These are phyloP conservation scores for Oithona nana DNA, from an alignment of 2,888 invertebrate genomes.

Conservation along the genomic window DNA sequence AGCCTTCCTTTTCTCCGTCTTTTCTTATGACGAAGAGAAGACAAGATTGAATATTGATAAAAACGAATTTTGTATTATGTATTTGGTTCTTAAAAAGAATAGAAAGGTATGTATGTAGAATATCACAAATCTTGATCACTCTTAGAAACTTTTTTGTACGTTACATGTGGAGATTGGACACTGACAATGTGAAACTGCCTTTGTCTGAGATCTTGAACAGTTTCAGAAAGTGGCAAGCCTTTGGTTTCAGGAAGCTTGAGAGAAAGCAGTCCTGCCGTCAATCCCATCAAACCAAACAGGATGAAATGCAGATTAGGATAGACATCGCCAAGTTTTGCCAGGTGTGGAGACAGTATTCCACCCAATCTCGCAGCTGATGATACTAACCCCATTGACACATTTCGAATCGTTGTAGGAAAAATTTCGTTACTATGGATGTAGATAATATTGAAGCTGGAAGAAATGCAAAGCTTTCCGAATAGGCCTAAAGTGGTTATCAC, in stretches of 20 bases:
- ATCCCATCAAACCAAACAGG: slow-evolving; percentile 17
- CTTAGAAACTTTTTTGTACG: not conserved
- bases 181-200: not conserved
- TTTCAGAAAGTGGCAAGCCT: not conserved
- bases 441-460: slow-evolving; percentile 31
- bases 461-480: slow-evolving; percentile 30
- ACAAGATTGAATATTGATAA: too few relatives aligned
- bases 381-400: slow-evolving; percentile 25
- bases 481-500: slow-evolving; percentile 23
- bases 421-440: slow-evolving; percentile 33
- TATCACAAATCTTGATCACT: too few relatives aligned
- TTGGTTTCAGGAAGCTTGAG: not conserved
- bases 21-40: too few relatives aligned
- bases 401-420: slow-evolving; percentile 33
- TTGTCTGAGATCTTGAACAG: not conserved
- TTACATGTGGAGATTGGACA: not conserved
- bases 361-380: slow-evolving; percentile 24
- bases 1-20: too few relatives aligned
- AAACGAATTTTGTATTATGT: too few relatives aligned
- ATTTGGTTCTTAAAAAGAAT: too few relatives aligned
- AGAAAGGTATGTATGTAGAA: too few relatives aligned
- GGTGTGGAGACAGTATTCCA: slow-evolving; percentile 23
- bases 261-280: not conserved
- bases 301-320: slow-evolving; percentile 20
- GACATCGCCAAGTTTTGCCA: slow-evolving; percentile 21